Base-by-base conservation (phyloP, 1,140 invertebrate species). In the Bicyclus anynana region DNA sequence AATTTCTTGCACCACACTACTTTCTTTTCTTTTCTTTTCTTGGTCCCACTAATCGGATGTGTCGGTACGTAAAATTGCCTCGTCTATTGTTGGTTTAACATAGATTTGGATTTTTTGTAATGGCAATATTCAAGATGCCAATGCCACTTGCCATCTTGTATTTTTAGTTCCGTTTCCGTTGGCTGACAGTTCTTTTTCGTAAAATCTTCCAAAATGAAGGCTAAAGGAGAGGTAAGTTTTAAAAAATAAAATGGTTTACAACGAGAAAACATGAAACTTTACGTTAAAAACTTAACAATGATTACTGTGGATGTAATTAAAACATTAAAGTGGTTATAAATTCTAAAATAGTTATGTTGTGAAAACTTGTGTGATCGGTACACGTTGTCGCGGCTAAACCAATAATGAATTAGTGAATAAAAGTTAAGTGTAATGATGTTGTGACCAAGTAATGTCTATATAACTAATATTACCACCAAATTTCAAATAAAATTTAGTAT, bases 161-260 rank as follows among this genome's bases (percentile, higher is more conserved):
- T 63, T 60, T 54, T 76, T 49, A 62, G 59, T 77, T 86, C 79
- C 80, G 78, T 57, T 83, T 86, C 80, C 80, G 67, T 78, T 84
- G 77, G 82, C 82, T 27, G 40, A 20, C 40, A 44, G 40, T 44
- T 66, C 64, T 62, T 66, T 66, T 74, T 67, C 53, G 49, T 61
- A 72, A 80, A 80, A 70, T 69, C 69, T 81, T 74, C 63, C 62
- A 84, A 80, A 84, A 87, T 87, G 83, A 86, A 87, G 75, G 84
- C 84, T 62, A 87, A 87, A 84, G 84, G 85, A 80, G 83, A 88
- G 85, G 85, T 88, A 74, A 86, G 77, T 56, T 69, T 58, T 49
- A 27, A 49, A n/a, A 65, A 66, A 65, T 58, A 46, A 53, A 47
- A 55, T 49, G 29, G 53, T 46, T 55, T 35, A 52, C 27, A 42